Base-by-base conservation (phyloP, 2,113 vertebrate genomes). In the Eubucco bourcierii region DNA sequence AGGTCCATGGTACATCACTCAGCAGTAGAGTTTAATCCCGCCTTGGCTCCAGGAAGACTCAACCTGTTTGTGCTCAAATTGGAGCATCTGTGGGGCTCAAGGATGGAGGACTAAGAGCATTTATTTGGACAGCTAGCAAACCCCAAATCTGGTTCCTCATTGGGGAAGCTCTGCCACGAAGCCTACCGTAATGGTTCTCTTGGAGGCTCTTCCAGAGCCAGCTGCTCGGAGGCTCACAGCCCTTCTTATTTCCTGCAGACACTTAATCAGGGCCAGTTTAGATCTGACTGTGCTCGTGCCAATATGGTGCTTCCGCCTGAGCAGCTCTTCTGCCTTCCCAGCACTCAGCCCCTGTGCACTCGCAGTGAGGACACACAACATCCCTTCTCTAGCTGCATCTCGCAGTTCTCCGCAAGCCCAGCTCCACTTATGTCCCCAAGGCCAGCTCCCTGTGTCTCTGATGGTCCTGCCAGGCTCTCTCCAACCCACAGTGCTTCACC, bases 171-270 rank as follows among this genome's bases (percentile, higher is more conserved):
- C 79, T 52, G 33, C 75, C 79, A 19, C 0, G 3, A 87, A 88
- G 93, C 50, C 60, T 76, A 31, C 72, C 79, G 79, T 91, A 7
- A 0, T 1, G 1, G 75, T 82, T 85, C 88, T 91, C 85, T 78
- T 88, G 76, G 91, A 96, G 82, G 90, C 72, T 87, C 47, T 75
- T 95, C 91, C 92, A 93, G 82, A 73, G 52, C 55, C 0, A 7
- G 67, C 87, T 90, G 70, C 75, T 84, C 7, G 1, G 63, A 76
- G 71, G 50, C 29, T 82, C 41, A 10, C 76, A 87, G 84, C 39
- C 50, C 90, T 94, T 15, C 91, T 87, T 2, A 27, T 64, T 84
- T 94, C 95, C 87, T 88, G 87, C 90, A 77, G 80, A 82, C 85
- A 13, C 64, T 90, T 80, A 59, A 85, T 91, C 75, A 44, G 0